A percentile compares a stretch with the other conserved stretches of the same genome.
Evolutionary conservation across 2,797 vertebrate species (phyloP).

Genomic region (Ctenopoma multispine): DNA sequence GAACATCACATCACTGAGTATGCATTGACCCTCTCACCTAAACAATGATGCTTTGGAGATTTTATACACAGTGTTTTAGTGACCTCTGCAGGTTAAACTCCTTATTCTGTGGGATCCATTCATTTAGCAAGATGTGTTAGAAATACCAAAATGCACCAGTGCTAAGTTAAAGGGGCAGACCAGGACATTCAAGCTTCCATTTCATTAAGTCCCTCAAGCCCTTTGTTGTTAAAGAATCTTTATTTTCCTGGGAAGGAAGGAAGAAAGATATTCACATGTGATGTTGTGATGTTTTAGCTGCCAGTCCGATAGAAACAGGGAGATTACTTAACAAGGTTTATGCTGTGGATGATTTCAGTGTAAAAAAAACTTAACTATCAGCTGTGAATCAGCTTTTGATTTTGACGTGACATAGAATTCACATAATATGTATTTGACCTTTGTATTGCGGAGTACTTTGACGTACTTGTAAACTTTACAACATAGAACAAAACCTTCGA

Average conservation of each 20-base stretch:
- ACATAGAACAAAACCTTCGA: no score
- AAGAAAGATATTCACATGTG: neutral
- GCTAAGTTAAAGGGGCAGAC: neutral
- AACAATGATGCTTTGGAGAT: neutral
- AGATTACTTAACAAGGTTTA: neutral
- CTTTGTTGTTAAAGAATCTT: neutral
- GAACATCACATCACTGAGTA: neutral
- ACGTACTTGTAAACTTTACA: no score
- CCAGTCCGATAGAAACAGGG: neutral
- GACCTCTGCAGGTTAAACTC: conserved; percentile 65
- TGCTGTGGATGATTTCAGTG: neutral
- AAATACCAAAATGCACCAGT: neutral
- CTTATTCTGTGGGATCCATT: neutral
- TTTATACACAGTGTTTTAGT: conserved; percentile 48
- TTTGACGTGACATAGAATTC: no score
- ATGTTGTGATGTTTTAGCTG: conserved; percentile 12
- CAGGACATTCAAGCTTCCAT: neutral
- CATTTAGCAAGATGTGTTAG: conserved; percentile 1
- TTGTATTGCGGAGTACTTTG: no score
- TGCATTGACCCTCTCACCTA: neutral
- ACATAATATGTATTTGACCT: no score
- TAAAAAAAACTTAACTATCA: no score
- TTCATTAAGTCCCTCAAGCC: conserved; percentile 8
- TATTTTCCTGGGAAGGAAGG: neutral
- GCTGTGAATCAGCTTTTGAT: no score